phyloP scores from a whole-genome alignment of 2,888 invertebrate genomes.

The Xestia c-nigrum region DNA sequence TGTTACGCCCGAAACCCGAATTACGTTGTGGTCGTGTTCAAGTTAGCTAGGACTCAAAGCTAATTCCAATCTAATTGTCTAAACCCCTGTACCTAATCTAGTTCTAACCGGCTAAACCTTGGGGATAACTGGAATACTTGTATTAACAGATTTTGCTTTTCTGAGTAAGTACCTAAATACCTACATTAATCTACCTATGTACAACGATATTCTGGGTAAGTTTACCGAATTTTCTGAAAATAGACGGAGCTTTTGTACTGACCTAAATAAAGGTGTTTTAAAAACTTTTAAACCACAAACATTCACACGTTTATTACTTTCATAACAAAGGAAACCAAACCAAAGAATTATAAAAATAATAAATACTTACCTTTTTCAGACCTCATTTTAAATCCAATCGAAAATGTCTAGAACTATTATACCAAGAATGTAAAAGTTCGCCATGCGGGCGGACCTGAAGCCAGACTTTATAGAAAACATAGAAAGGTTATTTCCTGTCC shows the following conservation, averaged over 20 bases:
- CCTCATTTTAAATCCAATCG: neutral
- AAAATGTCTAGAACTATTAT: neutral
- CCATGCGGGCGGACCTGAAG: neutral
- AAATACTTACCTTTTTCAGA: neutral
- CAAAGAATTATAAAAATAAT: too few species aligned
- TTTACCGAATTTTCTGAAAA: neutral
- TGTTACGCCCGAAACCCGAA: conserved; percentile 7
- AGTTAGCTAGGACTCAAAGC: conserved; percentile 25
- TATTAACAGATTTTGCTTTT: neutral
- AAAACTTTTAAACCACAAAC: neutral
- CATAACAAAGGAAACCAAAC: too few species aligned
- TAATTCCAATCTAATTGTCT: conserved; percentile 35
- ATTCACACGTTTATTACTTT: neutral
- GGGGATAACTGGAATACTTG: conserved; percentile 14
- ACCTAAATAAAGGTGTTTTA: neutral
- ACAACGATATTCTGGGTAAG: neutral
- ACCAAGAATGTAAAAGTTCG: neutral
- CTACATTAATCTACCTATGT: neutral
- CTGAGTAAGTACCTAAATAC: neutral
- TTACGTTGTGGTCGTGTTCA: conserved; percentile 8
- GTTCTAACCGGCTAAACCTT: conserved; percentile 26
- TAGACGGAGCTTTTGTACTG: neutral
- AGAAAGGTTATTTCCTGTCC: neutral
- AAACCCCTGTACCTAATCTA: conserved; percentile 32
- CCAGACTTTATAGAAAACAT: neutral